Conservation (phyloP, 64 coral and sea anemone species). For the Acropora tenuis region DNA sequence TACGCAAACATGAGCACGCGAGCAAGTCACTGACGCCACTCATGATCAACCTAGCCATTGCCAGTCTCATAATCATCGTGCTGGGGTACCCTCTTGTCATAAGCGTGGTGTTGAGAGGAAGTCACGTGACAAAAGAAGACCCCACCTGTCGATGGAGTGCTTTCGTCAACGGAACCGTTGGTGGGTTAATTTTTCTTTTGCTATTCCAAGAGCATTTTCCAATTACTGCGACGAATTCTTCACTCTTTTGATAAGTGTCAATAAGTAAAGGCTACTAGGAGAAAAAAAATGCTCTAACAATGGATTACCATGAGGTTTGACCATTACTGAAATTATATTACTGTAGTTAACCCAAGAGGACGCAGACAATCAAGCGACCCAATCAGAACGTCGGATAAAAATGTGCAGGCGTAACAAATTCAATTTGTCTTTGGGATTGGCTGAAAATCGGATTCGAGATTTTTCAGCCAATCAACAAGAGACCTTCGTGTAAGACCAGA, state of each 20-base stretch:
- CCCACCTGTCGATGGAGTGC: slow-evolving; percentile 19
- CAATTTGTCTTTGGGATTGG: too few species aligned
- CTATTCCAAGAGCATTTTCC: neutral
- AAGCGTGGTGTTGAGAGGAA: neutral
- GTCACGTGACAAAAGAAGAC: neutral
- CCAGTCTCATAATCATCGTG: slow-evolving; percentile 27
- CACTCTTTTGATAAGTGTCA: neutral
- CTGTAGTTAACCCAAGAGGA: too few species aligned
- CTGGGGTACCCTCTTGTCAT: slow-evolving; percentile 50
- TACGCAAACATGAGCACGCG: neutral
- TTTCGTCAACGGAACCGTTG: slow-evolving; percentile 55
- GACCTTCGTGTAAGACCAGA: too few species aligned
- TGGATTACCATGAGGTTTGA: too few species aligned
- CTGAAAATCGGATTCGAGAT: too few species aligned
- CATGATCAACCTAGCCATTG: slow-evolving; percentile 35
- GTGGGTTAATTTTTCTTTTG: neutral
- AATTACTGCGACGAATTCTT: neutral
- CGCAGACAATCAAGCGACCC: too few species aligned
- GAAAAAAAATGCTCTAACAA: neutral
- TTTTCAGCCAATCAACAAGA: too few species aligned
- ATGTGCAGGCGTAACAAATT: too few species aligned
- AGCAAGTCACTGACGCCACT: slow-evolving; percentile 14
- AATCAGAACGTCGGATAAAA: too few species aligned
- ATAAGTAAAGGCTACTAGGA: neutral
- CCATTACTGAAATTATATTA: too few species aligned